A percentile compares a stretch with the other conserved stretches of the same genome.
Evolutionary conservation across 2,797 vertebrate species (phyloP).

Genomic region (Allobates femoralis): DNA sequence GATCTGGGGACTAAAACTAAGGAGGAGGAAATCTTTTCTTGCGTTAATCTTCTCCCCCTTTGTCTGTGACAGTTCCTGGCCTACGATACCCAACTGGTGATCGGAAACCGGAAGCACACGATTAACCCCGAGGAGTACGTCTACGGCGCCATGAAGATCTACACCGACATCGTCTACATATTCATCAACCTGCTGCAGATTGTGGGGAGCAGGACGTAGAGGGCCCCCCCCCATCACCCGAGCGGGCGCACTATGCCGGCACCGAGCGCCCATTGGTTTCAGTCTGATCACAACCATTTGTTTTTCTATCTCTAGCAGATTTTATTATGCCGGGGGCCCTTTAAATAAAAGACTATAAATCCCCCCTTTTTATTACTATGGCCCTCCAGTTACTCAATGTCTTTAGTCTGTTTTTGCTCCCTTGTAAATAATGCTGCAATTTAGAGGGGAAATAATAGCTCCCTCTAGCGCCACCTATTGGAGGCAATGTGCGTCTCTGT

Average conservation of each 20-base stretch:
- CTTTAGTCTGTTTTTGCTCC: too few species aligned
- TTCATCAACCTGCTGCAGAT: constrained; percentile 91
- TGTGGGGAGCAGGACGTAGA: constrained; percentile 74
- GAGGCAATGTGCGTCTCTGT: neutral
- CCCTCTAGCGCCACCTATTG: neutral
- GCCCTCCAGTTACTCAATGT: too few species aligned
- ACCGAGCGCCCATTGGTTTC: neutral
- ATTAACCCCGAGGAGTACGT: constrained; percentile 94
- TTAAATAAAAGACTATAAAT: too few species aligned
- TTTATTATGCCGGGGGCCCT: neutral
- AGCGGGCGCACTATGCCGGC: neutral
- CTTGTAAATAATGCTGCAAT: too few species aligned
- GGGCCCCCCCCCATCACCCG: too few species aligned
- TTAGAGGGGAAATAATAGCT: too few species aligned
- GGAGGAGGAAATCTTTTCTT: neutral
- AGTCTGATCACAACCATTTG: neutral
- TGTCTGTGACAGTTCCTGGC: neutral
- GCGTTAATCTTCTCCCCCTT: neutral
- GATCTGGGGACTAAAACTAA: too few species aligned
- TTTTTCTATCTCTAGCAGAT: neutral
- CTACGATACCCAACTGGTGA: constrained; percentile 92
- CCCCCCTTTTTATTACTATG: too few species aligned
- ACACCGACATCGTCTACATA: constrained; percentile 91
- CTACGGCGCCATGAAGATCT: constrained; percentile 90
- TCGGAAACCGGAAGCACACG: constrained; percentile 88